These are phyloP conservation scores for Sipha flava DNA, from an alignment of 1,140 invertebrate species.

Conservation along the genomic window DNA sequence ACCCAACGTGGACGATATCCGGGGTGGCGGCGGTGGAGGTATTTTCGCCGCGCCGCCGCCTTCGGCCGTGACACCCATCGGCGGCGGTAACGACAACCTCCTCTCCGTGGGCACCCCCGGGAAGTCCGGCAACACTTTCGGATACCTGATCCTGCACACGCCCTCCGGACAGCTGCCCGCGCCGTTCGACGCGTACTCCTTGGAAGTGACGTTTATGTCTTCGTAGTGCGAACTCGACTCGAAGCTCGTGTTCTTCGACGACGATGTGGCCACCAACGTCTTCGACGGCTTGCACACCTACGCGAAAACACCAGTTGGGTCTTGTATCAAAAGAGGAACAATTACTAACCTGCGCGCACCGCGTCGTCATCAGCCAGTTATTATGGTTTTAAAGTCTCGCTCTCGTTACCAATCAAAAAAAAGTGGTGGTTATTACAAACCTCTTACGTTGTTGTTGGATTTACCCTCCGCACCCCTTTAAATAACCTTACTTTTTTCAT, in stretches of 20 bases:
- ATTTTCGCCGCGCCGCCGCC: constrained; percentile 44
- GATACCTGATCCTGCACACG: constrained; percentile 67
- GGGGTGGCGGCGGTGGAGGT: constrained; percentile 56
- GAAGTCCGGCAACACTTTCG: constrained; percentile 70
- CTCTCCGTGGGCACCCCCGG: constrained; percentile 44
- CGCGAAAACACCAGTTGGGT: too few relatives aligned
- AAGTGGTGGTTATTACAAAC: too few relatives aligned
- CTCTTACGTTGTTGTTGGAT: too few relatives aligned
- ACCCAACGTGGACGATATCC: constrained; percentile 54
- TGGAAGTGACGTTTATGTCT: constrained; percentile 65
- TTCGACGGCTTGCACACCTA: constrained; percentile 23
- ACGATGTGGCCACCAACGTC: constrained; percentile 37
- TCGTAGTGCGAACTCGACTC: constrained; percentile 37
- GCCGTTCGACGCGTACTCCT: constrained; percentile 41
- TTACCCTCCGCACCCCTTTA: too few relatives aligned
- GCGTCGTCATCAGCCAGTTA: too few relatives aligned
- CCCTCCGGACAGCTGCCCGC: constrained; percentile 53
- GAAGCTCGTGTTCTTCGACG: constrained; percentile 43
- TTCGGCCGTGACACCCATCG: constrained; percentile 44
- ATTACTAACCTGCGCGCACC: too few relatives aligned
- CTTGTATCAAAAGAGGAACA: too few relatives aligned
- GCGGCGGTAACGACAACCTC: constrained; percentile 49
- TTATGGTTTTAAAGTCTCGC: too few relatives aligned
- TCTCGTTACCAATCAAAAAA: too few relatives aligned
- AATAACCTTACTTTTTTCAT: too few relatives aligned